These are phyloP conservation scores for Drosophila ficusphila DNA, from an alignment of 1,140 invertebrate species.

Conservation along the genomic window DNA sequence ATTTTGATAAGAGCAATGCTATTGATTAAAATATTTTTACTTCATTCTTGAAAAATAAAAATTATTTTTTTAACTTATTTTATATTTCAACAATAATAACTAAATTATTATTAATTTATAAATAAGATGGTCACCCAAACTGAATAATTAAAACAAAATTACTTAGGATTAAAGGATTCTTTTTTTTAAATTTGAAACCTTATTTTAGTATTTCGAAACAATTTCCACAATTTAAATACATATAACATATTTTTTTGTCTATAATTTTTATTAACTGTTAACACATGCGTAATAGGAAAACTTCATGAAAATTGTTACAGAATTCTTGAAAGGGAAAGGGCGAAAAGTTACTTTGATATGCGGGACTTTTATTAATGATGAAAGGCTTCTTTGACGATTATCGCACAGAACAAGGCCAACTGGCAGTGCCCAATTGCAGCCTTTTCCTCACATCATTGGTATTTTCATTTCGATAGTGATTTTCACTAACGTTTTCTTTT, in stretches of 20 bases:
- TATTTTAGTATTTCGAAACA: neutral
- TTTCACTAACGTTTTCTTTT: slow-evolving; percentile 16
- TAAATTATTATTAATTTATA: no score
- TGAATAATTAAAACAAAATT: no score
- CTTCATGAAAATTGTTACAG: neutral
- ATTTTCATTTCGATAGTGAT: slow-evolving; percentile 67
- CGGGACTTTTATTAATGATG: slow-evolving; percentile 29
- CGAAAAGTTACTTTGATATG: neutral
- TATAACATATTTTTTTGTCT: neutral
- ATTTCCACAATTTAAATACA: no score
- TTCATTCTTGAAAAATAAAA: no score
- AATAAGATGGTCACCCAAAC: no score
- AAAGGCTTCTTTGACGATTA: slow-evolving; percentile 32
- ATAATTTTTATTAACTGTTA: neutral
- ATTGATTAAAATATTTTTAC: no score
- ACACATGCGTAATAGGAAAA: neutral
- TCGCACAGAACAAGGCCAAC: slow-evolving; percentile 8
- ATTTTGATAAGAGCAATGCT: no score
- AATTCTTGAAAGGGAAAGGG: neutral
- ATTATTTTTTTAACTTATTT: no score
- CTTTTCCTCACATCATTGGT: slow-evolving; percentile 50
- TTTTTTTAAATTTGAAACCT: no score
- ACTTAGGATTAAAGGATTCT: no score
- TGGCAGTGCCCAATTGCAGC: slow-evolving; percentile 19
- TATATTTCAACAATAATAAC: no score